These are phyloP conservation scores for Bellardia bayeri DNA, from an alignment of 2,888 invertebrate species.

Conservation along the genomic window DNA sequence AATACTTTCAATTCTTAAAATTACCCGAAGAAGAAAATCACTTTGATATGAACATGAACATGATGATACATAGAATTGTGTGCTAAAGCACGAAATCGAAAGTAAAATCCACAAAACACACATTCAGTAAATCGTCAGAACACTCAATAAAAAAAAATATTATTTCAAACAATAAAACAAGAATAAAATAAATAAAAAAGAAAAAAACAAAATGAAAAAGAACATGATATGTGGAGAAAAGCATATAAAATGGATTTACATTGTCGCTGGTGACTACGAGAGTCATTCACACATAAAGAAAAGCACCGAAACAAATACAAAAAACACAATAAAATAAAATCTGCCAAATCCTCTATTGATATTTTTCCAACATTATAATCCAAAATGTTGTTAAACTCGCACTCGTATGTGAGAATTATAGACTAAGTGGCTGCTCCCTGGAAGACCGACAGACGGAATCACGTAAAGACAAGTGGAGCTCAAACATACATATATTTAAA, in stretches of 20 bases:
- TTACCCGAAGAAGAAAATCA: conserved; percentile 13
- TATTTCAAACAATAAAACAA: conserved; percentile 36
- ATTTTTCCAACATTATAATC: conserved; percentile 55
- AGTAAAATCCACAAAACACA: conserved; percentile 26
- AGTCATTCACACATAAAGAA: conserved; percentile 48
- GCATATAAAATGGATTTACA: conserved; percentile 40
- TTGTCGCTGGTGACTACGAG: background rate
- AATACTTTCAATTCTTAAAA: conserved; percentile 52
- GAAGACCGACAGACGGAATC: conserved; percentile 10
- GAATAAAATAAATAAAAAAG: background rate
- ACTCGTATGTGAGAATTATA: background rate
- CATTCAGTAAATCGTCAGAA: conserved; percentile 5
- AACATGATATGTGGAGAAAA: conserved; percentile 22
- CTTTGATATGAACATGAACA: background rate
- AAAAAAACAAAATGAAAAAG: background rate
- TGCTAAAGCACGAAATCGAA: conserved; percentile 10
- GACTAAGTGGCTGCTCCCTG: conserved; percentile 1
- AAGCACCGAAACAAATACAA: background rate
- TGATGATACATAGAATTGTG: conserved; percentile 32
- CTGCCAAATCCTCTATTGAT: conserved; percentile 38
- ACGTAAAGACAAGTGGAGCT: conserved; percentile 28
- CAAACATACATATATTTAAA: background rate
- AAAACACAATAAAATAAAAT: background rate
- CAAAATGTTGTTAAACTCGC: conserved; percentile 32
- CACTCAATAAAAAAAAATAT: conserved; percentile 11